phyloP scores from a whole-genome alignment of 2,113 vertebrate genomes.

The Azemiops feae region DNA sequence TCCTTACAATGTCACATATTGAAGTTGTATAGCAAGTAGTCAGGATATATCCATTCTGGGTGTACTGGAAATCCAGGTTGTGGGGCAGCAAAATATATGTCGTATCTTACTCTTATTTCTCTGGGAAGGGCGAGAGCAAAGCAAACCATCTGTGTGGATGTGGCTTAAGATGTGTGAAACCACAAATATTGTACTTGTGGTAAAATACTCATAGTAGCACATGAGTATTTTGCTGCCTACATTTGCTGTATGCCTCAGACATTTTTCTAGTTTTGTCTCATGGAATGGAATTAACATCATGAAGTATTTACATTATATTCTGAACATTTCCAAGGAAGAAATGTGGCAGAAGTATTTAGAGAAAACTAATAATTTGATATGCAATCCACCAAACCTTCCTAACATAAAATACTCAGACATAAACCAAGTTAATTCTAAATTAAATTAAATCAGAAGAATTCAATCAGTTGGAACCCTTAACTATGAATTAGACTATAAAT shows the following conservation, averaged over 20 bases:
- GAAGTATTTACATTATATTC: slow-evolving; percentile 41
- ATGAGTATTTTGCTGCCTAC: not conserved
- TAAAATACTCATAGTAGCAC: slow-evolving; percentile 46
- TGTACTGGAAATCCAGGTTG: not conserved
- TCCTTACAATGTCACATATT: not conserved
- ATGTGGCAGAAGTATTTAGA: not conserved
- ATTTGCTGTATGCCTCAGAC: slow-evolving; percentile 49
- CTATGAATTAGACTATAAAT: not conserved
- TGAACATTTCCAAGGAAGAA: slow-evolving; percentile 2
- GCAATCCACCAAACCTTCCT: not conserved
- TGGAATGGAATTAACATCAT: slow-evolving; percentile 52
- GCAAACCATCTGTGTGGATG: not conserved
- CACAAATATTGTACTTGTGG: slow-evolving; percentile 58
- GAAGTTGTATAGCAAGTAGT: not conserved
- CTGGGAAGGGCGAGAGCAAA: not conserved
- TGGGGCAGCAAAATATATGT: not conserved
- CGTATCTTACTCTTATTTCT: not conserved
- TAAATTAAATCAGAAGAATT: not conserved
- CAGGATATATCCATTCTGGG: not conserved
- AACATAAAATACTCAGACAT: not conserved
- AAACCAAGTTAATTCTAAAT: not conserved
- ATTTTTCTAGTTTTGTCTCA: slow-evolving; percentile 59
- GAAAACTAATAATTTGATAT: not conserved
- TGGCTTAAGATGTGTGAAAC: slow-evolving; percentile 58
- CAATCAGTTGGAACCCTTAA: not conserved